Base-by-base conservation (phyloP, 53 echinoderm and acorn worm genomes). In the Arbacia lixula region DNA sequence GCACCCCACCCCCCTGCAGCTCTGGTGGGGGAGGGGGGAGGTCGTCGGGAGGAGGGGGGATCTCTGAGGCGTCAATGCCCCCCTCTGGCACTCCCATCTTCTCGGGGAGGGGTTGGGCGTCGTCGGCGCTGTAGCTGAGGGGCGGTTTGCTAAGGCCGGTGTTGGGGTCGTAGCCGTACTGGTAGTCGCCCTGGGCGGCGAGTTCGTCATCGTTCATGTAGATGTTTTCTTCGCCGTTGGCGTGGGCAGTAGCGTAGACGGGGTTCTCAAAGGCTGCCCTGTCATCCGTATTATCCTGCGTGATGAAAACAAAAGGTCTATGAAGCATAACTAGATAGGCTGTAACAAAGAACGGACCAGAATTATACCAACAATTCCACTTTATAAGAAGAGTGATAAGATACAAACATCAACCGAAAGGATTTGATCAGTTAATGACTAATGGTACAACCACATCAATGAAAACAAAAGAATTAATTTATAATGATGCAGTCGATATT, bases 211-310 rank as follows among this genome's bases (percentile, higher is more conserved):
- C 82, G 34, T 81, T 81, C 82, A 81, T 81, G 64, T 81, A 81
- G 43, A 81, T 43, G 50, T 46, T 51, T 21, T 81, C 93, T 24
- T 93, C 85, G 28, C 71, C 61, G 38, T 86, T 69, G n/a, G 93
- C 85, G 33, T 84, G 52, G 29, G 87, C 54, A 26, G 87, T 85
- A 39, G 85, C 89, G 52, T 94, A 97, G 41, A 94, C 86, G 30
- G 97, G 97, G 60, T 97, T 97, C 57, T 91, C 89, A 84, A 93
- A 95, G 24, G 83, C 75, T 36, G 73, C 30, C 21, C 35, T 25
- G 41, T 66, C 52, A 35, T n/a, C n/a, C n/a, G 75, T 53, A 46
- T 3, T n/a, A 61, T 84, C 68, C 82, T 81, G 41, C 11, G 40
- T 14, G 40, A n/a, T n/a, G n/a, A n/a, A n/a, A n/a, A n/a, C n/a